Base-by-base conservation (phyloP, 2,113 vertebrate species). In the Jacana jacana region DNA sequence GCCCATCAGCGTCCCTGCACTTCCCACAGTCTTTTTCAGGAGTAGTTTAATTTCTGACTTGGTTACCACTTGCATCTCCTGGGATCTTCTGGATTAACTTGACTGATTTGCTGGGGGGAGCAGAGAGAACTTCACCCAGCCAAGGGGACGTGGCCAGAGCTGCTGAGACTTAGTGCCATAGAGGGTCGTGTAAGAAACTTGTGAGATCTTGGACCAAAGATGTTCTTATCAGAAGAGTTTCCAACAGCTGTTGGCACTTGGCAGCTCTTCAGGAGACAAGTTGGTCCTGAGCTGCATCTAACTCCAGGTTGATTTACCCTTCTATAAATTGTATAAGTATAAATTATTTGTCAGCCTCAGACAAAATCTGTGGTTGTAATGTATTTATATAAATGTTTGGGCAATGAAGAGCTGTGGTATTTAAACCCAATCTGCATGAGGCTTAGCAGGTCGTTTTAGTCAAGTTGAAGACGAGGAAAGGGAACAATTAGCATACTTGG, bases 381-480 rank as follows among this genome's bases (percentile, higher is more conserved):
- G 86, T 77, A 88, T 95, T 92, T 63, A 44, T 81, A 57, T 66
- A 57, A 93, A 93, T 80, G 68, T 89, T 95, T 86, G 92, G 55
- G 33, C 30, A 65, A 25, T 90, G 91, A 94, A 55, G 91, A 72
- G 80, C 79, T 58, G 93, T 52, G 76, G 24, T 73, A 86, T 90
- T 95, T 93, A 90, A 96, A 89, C 75, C 22, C 33, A 71, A 39
- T 95, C 77, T 95, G 4, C 70, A 42, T 35, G 69, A 88, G 35
- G 63, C 86, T 97, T 77, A 93, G 61, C 70, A 46, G 81, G 81
- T 93, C 95, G 35, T 77, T 93, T 77, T 39, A 7, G 20, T 79
- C 77, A 92, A 96, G 86, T 80, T 42, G 80, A 88, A 89, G 86
- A 72, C 42, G 7, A n/a, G 79, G 77, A 86, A 88, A 73, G 73